Evolutionary conservation across 1,140 invertebrate genomes (phyloP).

Genomic region (Apis florea): DNA sequence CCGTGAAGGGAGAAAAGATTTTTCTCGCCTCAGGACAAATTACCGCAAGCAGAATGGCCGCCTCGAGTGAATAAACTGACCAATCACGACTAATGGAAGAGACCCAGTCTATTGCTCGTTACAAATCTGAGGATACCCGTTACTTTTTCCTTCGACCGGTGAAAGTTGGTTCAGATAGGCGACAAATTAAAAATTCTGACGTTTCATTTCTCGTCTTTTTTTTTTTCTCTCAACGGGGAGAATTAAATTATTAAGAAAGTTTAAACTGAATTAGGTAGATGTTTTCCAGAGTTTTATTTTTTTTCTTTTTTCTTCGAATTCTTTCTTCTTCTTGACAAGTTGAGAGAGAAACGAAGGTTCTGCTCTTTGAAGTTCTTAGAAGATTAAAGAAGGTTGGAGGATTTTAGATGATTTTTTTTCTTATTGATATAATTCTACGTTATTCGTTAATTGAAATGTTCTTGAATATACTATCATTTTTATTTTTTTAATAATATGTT

Average conservation of each 20-base stretch:
- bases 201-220: neutral
- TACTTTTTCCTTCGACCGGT: constrained; percentile 8
- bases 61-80: constrained; percentile 45
- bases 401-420: too few relatives aligned
- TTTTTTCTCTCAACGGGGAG: neutral
- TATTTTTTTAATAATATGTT: too few relatives aligned
- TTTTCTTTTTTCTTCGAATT: neutral
- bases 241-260: neutral
- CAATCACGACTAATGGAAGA: constrained; percentile 38
- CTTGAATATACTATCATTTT: too few relatives aligned
- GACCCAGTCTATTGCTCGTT: constrained; percentile 10
- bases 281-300: neutral
- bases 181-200: neutral
- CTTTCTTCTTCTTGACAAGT: neutral
- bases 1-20: neutral
- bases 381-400: too few relatives aligned
- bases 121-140: constrained; percentile 27
- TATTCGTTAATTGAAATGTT: too few relatives aligned
- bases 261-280: neutral
- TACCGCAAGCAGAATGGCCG: neutral
- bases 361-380: too few relatives aligned
- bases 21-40: constrained; percentile 38
- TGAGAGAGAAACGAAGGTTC: neutral
- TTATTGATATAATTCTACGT: too few relatives aligned
- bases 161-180: neutral